Evolutionary conservation across 2,888 invertebrate species (phyloP), one percentile per base, ranked within the genome.

Genomic region (Quadriops clusia): DNA sequence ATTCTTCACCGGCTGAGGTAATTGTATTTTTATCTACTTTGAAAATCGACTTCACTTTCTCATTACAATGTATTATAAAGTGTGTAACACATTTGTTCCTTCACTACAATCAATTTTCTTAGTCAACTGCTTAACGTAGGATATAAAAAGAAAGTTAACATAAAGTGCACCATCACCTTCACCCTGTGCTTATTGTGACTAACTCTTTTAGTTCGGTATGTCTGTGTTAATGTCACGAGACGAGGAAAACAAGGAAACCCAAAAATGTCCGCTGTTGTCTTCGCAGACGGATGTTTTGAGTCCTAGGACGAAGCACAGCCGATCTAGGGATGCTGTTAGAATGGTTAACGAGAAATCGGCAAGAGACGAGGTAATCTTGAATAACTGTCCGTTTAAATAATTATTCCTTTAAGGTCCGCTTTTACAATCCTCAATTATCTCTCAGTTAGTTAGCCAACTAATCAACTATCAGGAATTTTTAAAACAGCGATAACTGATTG

Each of bases 211-310:
- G 72, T 77, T 77, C 58, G 73, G 78, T 34, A 80, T 80, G 77
- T 77, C 74, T 1, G 77, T 80, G 34, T 56, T 81, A 30, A 56
- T 80, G 47, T 72, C 75, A 5, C 70, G 76, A 32, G 77, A 77
- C 43, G 75, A 77, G 42, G 71, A 66, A 20, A 49, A 43, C 17
- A 60, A 56, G 33, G 60, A 58, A 40, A 51, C 56, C 0, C 51
- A 53, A 28, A 58, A 60, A 42, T 56, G 58, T 36, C 60, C 60
- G 6, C 46, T 61, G 13, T 39, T 62, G 11, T 42, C 48, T 1
- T 49, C 52, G 14, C 47, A 51, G 39, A 45, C 46, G 21, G 45
- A 52, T 24, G 33, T 41, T 9, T 34, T 38, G 3, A 51, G 51
- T 36, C 45, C 49, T 25, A 44, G 50, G 34, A 47, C 40, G 20